Evolutionary conservation across 2,113 vertebrate species (phyloP), one percentile per base, ranked within the genome.

Genomic region (Saguinus midas): DNA sequence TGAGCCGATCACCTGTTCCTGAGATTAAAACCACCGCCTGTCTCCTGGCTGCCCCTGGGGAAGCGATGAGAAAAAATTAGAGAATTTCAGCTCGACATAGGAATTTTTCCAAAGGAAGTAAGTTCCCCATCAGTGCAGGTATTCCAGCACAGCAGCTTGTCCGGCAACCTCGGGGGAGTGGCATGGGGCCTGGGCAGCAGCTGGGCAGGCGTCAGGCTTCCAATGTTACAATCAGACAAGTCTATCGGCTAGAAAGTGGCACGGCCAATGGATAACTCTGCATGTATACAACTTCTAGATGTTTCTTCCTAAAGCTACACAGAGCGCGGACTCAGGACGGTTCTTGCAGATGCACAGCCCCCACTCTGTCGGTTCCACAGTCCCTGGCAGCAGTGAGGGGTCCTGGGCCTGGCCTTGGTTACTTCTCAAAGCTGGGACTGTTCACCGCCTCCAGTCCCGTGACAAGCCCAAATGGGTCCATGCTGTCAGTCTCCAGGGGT

Each of bases 361-460:
- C 32, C 11, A 4, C n/a, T 12, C 55, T 7, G 23, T 81, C 14
- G n/a, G 66, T 9, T 10, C 45, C 25, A 16, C 83, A 43, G 50
- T 48, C 78, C 37, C 58, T 37, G 1, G 32, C 48, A 29, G 43
- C 13, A 1, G 43, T 50, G 14, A 1, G 37, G 43, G 11, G 27
- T 37, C 93, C 92, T 6, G n/a, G 45, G 6, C 52, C 45, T 20
- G 40, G 5, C 40, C 50, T 25, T 23, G 9, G 98, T 99, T 98
- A 99, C 78, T 99, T 99, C 95, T 99, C 99, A 92, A 99, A 99
- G 97, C 99, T 99, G 70, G 99, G 99, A 66, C 99, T 99, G 78
- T 99, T 98, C 82, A 99, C 99, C 0, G 97, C 97, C 0, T 98
- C 98, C 27, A 99, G 97, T 80, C 99, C 99, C 37, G 99, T 98